Base-by-base conservation (phyloP, 1,140 invertebrate species). In the Delia radicum region DNA sequence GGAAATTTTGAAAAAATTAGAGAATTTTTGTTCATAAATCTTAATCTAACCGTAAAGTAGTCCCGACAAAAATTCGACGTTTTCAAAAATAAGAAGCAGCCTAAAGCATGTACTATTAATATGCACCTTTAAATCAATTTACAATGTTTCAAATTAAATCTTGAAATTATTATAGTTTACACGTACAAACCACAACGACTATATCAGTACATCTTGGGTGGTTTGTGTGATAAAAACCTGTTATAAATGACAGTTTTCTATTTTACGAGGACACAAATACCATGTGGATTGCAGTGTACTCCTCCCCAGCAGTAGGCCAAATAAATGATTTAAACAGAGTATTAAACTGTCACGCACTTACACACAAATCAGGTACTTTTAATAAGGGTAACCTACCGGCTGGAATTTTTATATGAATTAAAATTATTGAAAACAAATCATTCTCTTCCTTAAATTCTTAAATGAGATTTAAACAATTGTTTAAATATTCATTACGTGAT, bases 241-340 rank as follows among this genome's bases (percentile, higher is more conserved):
- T 13, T 21, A 69, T 4, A 69, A 33, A 37, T 69, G 65, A 33
- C 65, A 69, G n/a, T 69, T 69, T 31, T 33, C 65, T 69, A 21
- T 33, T 69, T 69, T 69, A 69, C 65, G 65, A 69, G 65, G 65
- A 33, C 65, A 33, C n/a, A n/a, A n/a, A n/a, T n/a, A n/a, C n/a
- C n/a, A n/a, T n/a, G n/a, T n/a, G n/a, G n/a, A n/a, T n/a, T n/a
- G n/a, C 65, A 33, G 12, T 0, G 3, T 18, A 37, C 31, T 8
- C 48, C 21, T 18, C 37, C 0, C n/a, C 65, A 31, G 15, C n/a
- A 33, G 65, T 33, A 69, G 18, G 12, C 29, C 15, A 69, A 37
- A 33, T 33, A 69, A 69, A 33, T 69, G 65, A 69, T 69, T 69
- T 69, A 69, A 33, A 69, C 21, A 55, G 48, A 21, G 29, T 33